A percentile compares a stretch with the other conserved stretches of the same genome.
phyloP scores from a whole-genome alignment of 2,113 vertebrate species.

The Corydoras maculifer region DNA sequence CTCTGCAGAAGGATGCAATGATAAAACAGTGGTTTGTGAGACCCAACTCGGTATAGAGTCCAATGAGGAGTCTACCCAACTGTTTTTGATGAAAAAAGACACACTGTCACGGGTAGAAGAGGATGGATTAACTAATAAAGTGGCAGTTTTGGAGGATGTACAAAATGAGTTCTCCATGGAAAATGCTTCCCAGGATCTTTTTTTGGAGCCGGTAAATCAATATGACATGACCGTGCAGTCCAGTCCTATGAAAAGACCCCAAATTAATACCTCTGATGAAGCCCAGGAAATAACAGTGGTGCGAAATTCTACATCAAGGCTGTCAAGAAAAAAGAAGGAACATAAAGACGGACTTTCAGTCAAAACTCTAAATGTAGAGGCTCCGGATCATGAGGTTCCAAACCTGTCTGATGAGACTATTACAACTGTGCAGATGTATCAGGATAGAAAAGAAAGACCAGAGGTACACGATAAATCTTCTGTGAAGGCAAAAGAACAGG shows the following conservation, averaged over 20 bases:
- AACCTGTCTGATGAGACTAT: background rate
- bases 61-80: no score
- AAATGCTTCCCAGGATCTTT: background rate
- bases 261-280: background rate
- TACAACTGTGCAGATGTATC: background rate
- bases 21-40: conserved; percentile 9
- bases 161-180: background rate
- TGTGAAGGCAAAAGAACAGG: background rate
- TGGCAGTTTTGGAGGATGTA: background rate
- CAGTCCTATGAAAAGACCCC: background rate
- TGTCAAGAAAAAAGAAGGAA: background rate
- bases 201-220: background rate
- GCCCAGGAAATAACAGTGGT: background rate
- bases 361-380: background rate
- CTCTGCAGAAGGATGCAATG: background rate
- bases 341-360: background rate
- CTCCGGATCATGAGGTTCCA: background rate
- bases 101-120: no score
- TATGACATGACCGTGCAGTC: background rate
- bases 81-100: no score
- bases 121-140: no score
- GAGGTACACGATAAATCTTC: no score
- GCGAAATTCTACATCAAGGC: background rate
- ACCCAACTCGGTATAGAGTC: conserved; percentile 1
- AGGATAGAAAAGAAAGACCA: background rate